Conservation (phyloP, 2,113 vertebrate genomes). For the Megaceryle torquata region DNA sequence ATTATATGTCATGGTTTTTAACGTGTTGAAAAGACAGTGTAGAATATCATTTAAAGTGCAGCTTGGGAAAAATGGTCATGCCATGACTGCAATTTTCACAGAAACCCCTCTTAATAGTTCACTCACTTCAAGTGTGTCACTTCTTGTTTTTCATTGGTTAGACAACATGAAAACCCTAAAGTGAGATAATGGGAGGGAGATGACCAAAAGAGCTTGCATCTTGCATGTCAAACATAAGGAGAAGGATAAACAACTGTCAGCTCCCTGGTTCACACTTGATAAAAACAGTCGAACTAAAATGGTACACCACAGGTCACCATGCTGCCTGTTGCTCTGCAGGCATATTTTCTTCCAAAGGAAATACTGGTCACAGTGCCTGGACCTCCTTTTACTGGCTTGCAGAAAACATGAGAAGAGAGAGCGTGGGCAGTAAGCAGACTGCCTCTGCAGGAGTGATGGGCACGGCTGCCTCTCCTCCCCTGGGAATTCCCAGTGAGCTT, state of each 20-base stretch:
- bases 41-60: not conserved
- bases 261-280: not conserved
- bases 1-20: not conserved
- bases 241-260: not conserved
- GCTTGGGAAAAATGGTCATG: not conserved
- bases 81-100: not conserved
- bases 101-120: not conserved
- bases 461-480: not conserved
- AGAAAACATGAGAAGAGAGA: not conserved
- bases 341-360: not conserved
- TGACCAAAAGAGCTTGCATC: not conserved
- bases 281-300: rapidly evolving
- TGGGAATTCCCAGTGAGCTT: rapidly evolving
- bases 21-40: not conserved
- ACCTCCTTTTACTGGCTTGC: not conserved
- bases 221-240: not conserved
- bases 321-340: rapidly evolving
- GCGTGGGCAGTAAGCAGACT: rapidly evolving
- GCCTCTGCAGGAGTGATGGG: not conserved
- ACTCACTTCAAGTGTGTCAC: not conserved
- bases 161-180: not conserved
- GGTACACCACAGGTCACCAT: rapidly evolving
- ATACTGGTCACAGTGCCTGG: not conserved
- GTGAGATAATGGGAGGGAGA: not conserved
- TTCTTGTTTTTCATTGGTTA: not conserved